Conservation (phyloP, 2,888 invertebrate species). For the Drosophila lacicola region DNA sequence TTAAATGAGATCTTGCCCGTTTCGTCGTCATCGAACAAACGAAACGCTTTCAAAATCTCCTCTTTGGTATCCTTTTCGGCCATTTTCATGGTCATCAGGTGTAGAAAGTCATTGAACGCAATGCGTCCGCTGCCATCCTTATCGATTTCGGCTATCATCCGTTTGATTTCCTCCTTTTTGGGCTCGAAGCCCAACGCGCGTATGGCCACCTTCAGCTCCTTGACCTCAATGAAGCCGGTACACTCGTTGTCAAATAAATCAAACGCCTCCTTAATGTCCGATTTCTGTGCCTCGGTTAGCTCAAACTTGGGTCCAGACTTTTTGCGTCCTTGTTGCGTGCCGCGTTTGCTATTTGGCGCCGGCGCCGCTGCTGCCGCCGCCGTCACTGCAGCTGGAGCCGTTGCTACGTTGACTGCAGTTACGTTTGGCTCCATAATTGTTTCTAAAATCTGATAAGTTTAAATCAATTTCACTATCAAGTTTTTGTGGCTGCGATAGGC, state of each 20-base stretch:
- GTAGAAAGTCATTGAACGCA: slow-evolving; percentile 94
- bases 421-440: slow-evolving; percentile 56
- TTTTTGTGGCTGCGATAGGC: slow-evolving; percentile 25
- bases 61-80: slow-evolving; percentile 97
- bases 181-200: slow-evolving; percentile 98
- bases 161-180: slow-evolving; percentile 98
- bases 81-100: slow-evolving; percentile 96
- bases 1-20: slow-evolving; percentile 98
- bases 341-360: slow-evolving; percentile 51
- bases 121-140: slow-evolving; percentile 93
- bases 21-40: slow-evolving; percentile 98
- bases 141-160: slow-evolving; percentile 96
- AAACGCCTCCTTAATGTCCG: slow-evolving; percentile 97
- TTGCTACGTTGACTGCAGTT: slow-evolving; percentile 39
- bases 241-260: slow-evolving; percentile 96
- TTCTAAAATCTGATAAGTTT: slow-evolving; percentile 37
- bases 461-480: slow-evolving; percentile 39
- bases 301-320: slow-evolving; percentile 92
- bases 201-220: slow-evolving; percentile 97
- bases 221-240: slow-evolving; percentile 94
- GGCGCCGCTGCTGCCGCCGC: slow-evolving; percentile 19
- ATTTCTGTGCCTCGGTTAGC: slow-evolving; percentile 94
- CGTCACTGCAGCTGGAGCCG: slow-evolving; percentile 17
- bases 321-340: slow-evolving; percentile 86
- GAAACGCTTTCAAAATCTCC: slow-evolving; percentile 98